Conservation (phyloP, 1,140 invertebrate species). For the Drosophila mauritiana region DNA sequence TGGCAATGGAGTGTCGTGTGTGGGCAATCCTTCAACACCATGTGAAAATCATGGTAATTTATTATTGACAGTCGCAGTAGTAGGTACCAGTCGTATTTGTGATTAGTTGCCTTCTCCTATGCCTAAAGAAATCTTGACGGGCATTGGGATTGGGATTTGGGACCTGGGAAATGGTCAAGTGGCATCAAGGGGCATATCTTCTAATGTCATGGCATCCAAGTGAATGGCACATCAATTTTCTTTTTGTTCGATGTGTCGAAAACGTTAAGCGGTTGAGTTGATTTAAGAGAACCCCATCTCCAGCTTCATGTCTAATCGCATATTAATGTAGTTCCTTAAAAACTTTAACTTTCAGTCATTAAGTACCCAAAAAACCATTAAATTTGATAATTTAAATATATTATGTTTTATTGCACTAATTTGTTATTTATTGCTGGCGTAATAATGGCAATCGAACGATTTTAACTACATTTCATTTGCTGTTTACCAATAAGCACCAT, state of each 20-base stretch:
- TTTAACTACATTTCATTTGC: too few relatives aligned
- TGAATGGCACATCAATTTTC: constrained; percentile 34
- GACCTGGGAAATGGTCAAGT: constrained; percentile 19
- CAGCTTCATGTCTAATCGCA: background rate
- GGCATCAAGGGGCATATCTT: constrained; percentile 14
- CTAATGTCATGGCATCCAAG: constrained; percentile 20
- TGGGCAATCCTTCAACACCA: constrained; percentile 78
- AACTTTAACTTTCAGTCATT: constrained; percentile 11
- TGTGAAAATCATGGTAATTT: constrained; percentile 70
- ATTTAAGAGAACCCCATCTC: constrained; percentile 10
- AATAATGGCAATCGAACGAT: too few relatives aligned
- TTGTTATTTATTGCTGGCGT: background rate
- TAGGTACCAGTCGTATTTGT: constrained; percentile 46
- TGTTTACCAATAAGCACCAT: too few relatives aligned
- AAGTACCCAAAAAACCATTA: background rate
- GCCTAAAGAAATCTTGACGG: constrained; percentile 20
- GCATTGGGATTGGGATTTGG: constrained; percentile 4
- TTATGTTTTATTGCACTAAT: background rate
- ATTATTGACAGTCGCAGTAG: constrained; percentile 64
- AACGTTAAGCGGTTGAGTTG: constrained; percentile 38
- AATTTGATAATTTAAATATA: background rate
- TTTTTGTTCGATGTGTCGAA: constrained; percentile 36
- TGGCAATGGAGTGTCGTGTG: constrained; percentile 53
- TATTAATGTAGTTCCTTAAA: too few relatives aligned
- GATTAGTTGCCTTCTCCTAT: constrained; percentile 46